A percentile compares a stretch with the other conserved stretches of the same genome.
phyloP scores from a whole-genome alignment of 2,797 vertebrate genomes.

The Sebastes kiyomatsui region DNA sequence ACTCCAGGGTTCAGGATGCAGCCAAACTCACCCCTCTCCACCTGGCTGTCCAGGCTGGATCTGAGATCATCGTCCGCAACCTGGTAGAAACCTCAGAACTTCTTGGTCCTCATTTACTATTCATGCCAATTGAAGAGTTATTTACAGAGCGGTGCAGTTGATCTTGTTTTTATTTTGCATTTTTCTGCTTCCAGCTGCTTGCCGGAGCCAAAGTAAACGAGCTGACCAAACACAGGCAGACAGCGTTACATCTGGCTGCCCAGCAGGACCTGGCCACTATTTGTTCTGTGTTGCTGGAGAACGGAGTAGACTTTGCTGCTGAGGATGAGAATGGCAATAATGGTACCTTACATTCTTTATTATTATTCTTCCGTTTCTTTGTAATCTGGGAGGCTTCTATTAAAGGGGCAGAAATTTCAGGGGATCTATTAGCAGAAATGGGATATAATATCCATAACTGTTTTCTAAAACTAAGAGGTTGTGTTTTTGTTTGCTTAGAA shows the following conservation, averaged over 20 bases:
- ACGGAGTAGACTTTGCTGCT: constrained; percentile 93
- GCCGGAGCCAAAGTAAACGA: constrained; percentile 98
- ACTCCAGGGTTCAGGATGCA: constrained; percentile 95
- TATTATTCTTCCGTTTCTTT: neutral
- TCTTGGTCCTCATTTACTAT: neutral
- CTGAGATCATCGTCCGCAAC: constrained; percentile 98
- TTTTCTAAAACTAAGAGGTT: too few relatives aligned
- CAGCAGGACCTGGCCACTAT: constrained; percentile 97
- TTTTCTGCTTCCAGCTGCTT: constrained; percentile 84
- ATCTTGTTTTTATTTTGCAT: neutral
- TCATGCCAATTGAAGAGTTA: neutral
- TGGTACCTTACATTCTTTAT: constrained; percentile 77
- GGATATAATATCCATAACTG: too few relatives aligned
- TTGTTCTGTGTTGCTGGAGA: constrained; percentile 96
- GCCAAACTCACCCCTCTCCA: constrained; percentile 96
- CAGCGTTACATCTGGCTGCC: constrained; percentile 94
- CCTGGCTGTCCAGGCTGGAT: constrained; percentile 96
- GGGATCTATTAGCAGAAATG: too few relatives aligned
- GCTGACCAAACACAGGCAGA: constrained; percentile 97
- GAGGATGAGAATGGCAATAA: constrained; percentile 98
- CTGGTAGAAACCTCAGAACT: constrained; percentile 82
- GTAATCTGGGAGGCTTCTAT: neutral
- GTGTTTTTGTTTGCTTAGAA: too few relatives aligned
- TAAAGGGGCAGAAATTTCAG: too few relatives aligned
- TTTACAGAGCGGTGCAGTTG: neutral